phyloP scores from a whole-genome alignment of 2,797 vertebrate genomes.

The Pantherophis alleghaniensis region DNA sequence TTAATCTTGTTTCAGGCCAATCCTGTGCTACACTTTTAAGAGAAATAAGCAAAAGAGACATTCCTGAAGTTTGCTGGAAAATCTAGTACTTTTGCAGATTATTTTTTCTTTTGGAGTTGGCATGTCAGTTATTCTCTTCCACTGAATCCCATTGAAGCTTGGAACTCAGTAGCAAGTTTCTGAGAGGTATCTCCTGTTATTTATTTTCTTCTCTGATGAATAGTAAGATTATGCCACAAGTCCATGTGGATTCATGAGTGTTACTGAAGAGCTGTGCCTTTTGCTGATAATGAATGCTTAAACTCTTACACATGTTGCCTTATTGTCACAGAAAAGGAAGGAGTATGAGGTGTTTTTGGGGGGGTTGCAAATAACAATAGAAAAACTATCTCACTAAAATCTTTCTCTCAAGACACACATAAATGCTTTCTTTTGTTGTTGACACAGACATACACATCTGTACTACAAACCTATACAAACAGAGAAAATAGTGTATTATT shows the following conservation, averaged over 20 bases:
- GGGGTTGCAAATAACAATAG: slow-evolving; percentile 56
- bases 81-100: slow-evolving; percentile 55
- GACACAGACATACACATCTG: slow-evolving; percentile 8
- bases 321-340: slow-evolving; percentile 63
- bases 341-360: slow-evolving; percentile 44
- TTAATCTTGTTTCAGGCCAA: neutral
- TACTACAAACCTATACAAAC: neutral
- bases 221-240: slow-evolving; percentile 51
- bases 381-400: slow-evolving; percentile 50
- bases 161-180: slow-evolving; percentile 26
- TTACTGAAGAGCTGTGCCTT: slow-evolving; percentile 66
- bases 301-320: slow-evolving; percentile 69
- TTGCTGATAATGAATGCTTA: slow-evolving; percentile 61
- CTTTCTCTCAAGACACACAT: slow-evolving; percentile 46
- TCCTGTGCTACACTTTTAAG: slow-evolving; percentile 33
- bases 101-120: neutral
- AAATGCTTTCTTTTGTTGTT: neutral
- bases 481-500: slow-evolving; percentile 58
- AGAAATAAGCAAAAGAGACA: slow-evolving; percentile 22
- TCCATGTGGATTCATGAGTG: slow-evolving; percentile 44
- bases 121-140: slow-evolving; percentile 43
- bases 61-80: slow-evolving; percentile 40
- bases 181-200: slow-evolving; percentile 54
- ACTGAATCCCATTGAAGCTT: slow-evolving; percentile 31
- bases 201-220: slow-evolving; percentile 51